Conservation (phyloP, 2,797 vertebrate genomes). For the Gambelia wislizenii region DNA sequence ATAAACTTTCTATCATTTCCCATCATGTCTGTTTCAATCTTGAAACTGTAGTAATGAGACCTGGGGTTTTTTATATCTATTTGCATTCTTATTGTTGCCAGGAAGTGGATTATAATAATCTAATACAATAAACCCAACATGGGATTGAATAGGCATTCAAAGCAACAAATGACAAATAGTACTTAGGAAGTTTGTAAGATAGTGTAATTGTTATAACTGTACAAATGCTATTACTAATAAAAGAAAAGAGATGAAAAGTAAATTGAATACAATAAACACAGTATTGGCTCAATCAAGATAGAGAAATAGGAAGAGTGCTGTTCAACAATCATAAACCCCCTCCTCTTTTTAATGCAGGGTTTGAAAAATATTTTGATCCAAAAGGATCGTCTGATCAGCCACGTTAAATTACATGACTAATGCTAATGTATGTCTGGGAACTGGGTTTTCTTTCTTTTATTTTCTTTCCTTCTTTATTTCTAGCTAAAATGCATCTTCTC, state of each 20-base stretch:
- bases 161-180: constrained; percentile 65
- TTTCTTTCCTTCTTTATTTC: constrained; percentile 13
- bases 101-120: constrained; percentile 43
- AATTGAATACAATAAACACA: constrained; percentile 65
- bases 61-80: constrained; percentile 58
- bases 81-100: constrained; percentile 7
- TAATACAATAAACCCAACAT: constrained; percentile 50
- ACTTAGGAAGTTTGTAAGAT: constrained; percentile 48
- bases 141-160: constrained; percentile 51
- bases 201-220: constrained; percentile 59
- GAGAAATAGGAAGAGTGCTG: constrained; percentile 50
- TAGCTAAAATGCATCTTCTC: constrained; percentile 63
- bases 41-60: constrained; percentile 63
- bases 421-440: constrained; percentile 56
- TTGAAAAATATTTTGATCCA: constrained; percentile 67
- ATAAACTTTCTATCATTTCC: constrained; percentile 60
- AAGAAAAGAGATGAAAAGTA: constrained; percentile 66
- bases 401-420: constrained; percentile 74
- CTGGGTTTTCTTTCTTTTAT: constrained; percentile 52
- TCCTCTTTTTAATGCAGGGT: constrained; percentile 59
- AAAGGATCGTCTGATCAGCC: constrained; percentile 66
- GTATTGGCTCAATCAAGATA: constrained; percentile 64
- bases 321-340: constrained; percentile 40
- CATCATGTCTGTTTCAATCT: constrained; percentile 52
- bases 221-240: constrained; percentile 64